A percentile compares a stretch with the other conserved stretches of the same genome.
Evolutionary conservation across 1,140 invertebrate species (phyloP).

Genomic region (Ceratina calcarata): DNA sequence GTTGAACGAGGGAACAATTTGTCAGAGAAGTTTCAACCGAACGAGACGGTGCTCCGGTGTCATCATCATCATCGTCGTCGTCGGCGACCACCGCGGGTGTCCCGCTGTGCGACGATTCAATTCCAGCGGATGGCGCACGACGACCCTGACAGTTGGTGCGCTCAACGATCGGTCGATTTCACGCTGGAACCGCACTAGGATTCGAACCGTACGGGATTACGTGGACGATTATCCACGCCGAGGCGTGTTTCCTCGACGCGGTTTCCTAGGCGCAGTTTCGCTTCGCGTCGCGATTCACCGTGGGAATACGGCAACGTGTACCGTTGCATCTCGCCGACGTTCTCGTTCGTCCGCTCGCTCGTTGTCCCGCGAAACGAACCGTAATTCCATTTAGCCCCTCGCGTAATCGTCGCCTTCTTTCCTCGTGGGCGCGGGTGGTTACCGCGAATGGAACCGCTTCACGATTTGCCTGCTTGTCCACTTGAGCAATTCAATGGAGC

Average conservation of each 20-base stretch:
- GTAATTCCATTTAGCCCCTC: conserved; percentile 39
- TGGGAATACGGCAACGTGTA: conserved; percentile 64
- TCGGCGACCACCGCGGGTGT: too few relatives aligned
- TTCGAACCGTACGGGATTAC: not conserved
- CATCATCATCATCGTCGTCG: too few relatives aligned
- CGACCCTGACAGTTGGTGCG: conserved; percentile 14
- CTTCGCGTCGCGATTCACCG: conserved; percentile 51
- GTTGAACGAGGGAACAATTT: too few relatives aligned
- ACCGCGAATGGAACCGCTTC: not conserved
- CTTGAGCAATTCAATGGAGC: too few relatives aligned
- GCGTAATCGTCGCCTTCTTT: conserved; percentile 19
- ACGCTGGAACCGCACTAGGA: not conserved
- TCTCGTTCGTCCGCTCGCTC: conserved; percentile 18
- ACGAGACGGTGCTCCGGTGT: too few relatives aligned
- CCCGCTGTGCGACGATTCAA: not conserved
- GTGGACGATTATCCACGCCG: conserved; percentile 30
- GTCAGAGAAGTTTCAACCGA: too few relatives aligned
- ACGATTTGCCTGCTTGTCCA: too few relatives aligned
- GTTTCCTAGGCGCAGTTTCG: conserved; percentile 30
- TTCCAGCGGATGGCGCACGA: not conserved
- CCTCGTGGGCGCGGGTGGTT: not conserved
- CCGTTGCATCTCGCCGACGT: conserved; percentile 44
- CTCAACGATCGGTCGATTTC: conserved; percentile 15
- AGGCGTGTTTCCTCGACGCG: conserved; percentile 23
- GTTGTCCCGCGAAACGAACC: conserved; percentile 31